Percentiles rank a stretch among this genome's conserved stretches.
Conservation (phyloP, 2,888 invertebrate genomes). For the Microdon myrmicae region DNA sequence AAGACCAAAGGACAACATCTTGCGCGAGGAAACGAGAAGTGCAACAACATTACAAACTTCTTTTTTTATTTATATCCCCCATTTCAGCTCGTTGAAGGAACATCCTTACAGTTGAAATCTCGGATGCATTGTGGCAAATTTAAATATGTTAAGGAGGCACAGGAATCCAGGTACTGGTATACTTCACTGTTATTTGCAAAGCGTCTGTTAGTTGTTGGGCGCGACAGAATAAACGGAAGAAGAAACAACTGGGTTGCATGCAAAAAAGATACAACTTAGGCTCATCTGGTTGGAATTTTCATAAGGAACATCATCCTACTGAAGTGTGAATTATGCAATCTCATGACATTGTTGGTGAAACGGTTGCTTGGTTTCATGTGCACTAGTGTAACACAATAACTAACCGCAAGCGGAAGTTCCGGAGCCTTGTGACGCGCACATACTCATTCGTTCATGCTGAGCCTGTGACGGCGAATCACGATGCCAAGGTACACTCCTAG, state of each 20-base stretch:
- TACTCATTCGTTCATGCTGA: too few species aligned
- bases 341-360: constrained; percentile 29
- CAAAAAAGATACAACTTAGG: not conserved
- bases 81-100: constrained; percentile 35
- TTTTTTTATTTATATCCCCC: constrained; percentile 43
- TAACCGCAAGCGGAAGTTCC: constrained; percentile 48
- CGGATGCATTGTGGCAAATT: constrained; percentile 29
- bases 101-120: constrained; percentile 22
- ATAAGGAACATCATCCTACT: constrained; percentile 14
- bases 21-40: constrained; percentile 12
- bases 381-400: constrained; percentile 45
- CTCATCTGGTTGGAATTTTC: constrained; percentile 28
- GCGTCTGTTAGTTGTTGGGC: not conserved
- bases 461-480: too few species aligned
- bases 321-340: constrained; percentile 51
- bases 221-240: not conserved
- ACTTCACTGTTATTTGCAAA: constrained; percentile 22
- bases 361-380: constrained; percentile 13
- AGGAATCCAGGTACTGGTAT: constrained; percentile 5
- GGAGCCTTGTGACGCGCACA: too few species aligned
- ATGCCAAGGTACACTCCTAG: constrained; percentile 36
- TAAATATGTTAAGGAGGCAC: constrained; percentile 28
- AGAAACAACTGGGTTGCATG: constrained; percentile 3
- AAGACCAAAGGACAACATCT: not conserved
- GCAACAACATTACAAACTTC: constrained; percentile 45